Evolutionary conservation across 2,888 invertebrate species (phyloP).

Genomic region (Eristalis pertinax): DNA sequence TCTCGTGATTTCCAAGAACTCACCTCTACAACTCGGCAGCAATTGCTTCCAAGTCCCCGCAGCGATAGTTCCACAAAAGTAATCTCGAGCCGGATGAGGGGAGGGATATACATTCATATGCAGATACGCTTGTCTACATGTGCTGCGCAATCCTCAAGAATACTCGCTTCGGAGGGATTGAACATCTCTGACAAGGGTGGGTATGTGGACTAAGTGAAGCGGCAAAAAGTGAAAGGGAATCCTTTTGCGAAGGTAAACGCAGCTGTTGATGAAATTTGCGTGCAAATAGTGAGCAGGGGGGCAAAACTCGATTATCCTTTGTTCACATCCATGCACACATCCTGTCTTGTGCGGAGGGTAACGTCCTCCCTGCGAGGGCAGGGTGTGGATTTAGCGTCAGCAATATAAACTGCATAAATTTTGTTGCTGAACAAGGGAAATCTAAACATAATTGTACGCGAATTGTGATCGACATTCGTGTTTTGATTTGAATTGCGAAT

Average conservation of each 20-base stretch:
- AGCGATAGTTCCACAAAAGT: background rate
- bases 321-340: background rate
- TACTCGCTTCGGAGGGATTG: background rate
- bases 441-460: background rate
- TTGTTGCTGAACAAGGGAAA: background rate
- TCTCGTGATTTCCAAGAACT: background rate
- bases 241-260: background rate
- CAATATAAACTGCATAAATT: background rate
- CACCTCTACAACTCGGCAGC: background rate
- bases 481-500: too few relatives aligned
- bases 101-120: background rate
- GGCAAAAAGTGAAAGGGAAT: background rate
- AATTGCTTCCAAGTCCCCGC: background rate
- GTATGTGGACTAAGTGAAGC: background rate
- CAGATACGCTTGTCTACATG: background rate
- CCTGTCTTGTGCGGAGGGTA: background rate
- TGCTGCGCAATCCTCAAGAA: background rate
- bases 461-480: background rate
- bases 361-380: background rate
- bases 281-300: background rate
- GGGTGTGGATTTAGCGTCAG: background rate
- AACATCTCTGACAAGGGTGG: background rate
- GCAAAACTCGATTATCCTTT: background rate
- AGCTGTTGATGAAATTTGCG: background rate
- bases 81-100: background rate